Percentiles rank a stretch among this genome's conserved stretches.
Evolutionary conservation across 2,113 vertebrate species (phyloP).

Genomic region (Rhinolophus sinicus): DNA sequence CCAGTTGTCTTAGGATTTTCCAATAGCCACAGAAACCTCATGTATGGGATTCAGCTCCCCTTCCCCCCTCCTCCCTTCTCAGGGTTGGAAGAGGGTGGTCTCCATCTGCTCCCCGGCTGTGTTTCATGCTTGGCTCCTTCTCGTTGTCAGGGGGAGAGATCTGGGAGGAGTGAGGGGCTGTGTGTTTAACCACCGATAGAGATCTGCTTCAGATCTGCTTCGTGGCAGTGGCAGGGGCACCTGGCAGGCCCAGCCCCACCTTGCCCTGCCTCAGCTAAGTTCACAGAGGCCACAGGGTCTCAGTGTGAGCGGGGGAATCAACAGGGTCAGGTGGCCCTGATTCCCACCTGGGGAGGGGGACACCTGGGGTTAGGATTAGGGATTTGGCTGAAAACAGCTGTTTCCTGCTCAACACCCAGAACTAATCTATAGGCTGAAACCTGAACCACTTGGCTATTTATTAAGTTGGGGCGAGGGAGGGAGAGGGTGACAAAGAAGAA

Average conservation of each 20-base stretch:
- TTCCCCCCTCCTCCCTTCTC: neutral
- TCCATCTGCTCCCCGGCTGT: slow-evolving; percentile 67
- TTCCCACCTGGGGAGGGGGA: neutral
- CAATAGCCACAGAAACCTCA: neutral
- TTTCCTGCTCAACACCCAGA: slow-evolving; percentile 37
- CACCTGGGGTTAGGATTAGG: slow-evolving; percentile 46
- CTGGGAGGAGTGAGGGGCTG: slow-evolving; percentile 5
- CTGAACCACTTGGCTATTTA: slow-evolving; percentile 6
- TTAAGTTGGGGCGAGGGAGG: neutral
- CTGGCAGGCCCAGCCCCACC: neutral
- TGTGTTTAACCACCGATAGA: neutral
- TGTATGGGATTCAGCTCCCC: neutral
- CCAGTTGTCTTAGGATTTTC: slow-evolving; percentile 24
- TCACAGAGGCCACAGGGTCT: neutral
- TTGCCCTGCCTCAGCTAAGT: neutral
- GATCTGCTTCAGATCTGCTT: neutral
- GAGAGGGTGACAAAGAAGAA: neutral
- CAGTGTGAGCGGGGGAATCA: neutral
- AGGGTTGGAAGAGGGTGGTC: neutral
- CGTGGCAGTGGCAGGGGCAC: neutral
- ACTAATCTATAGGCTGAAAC: slow-evolving; percentile 57
- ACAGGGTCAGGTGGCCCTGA: neutral
- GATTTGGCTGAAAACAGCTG: slow-evolving; percentile 35
- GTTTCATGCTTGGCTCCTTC: slow-evolving; percentile 32
- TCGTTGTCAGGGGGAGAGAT: neutral